Percentiles rank a stretch among this genome's conserved stretches.
Conservation (phyloP, 2,797 vertebrate genomes). For the Streptopelia turtur region DNA sequence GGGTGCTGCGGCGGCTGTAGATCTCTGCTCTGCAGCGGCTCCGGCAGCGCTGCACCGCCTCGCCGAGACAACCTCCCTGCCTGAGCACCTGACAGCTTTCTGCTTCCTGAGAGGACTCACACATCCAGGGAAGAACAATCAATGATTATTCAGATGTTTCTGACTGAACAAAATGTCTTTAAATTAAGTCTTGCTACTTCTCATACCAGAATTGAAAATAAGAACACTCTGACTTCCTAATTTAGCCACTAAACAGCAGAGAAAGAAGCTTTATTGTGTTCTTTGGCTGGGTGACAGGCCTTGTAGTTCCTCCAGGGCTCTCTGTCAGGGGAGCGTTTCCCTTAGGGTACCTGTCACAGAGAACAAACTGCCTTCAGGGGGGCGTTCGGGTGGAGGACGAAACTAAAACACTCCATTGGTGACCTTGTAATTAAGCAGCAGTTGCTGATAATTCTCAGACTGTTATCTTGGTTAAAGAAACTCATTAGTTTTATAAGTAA, state of each 20-base stretch:
- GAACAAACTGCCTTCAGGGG: background rate
- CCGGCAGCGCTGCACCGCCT: too few relatives aligned
- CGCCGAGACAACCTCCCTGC: too few relatives aligned
- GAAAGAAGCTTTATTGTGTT: background rate
- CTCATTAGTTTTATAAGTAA: background rate
- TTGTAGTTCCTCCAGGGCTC: background rate
- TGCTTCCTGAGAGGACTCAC: background rate
- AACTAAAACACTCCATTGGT: background rate
- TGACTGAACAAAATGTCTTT: conserved; percentile 66
- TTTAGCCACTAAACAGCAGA: conserved; percentile 17
- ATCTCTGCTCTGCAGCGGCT: background rate
- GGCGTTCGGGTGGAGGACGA: background rate
- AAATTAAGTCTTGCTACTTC: conserved; percentile 53
- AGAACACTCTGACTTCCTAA: conserved; percentile 23
- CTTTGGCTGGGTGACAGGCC: background rate
- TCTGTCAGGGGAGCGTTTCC: background rate
- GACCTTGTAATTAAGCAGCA: background rate
- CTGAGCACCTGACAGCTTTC: background rate
- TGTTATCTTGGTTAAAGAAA: background rate
- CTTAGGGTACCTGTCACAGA: background rate
- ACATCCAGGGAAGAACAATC: conserved; percentile 37
- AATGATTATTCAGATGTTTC: conserved; percentile 44
- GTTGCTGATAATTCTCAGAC: background rate
- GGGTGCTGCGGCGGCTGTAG: background rate
- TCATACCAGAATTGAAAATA: background rate